phyloP scores from a whole-genome alignment of 2,888 invertebrate species.

The Tetragnatha montana region DNA sequence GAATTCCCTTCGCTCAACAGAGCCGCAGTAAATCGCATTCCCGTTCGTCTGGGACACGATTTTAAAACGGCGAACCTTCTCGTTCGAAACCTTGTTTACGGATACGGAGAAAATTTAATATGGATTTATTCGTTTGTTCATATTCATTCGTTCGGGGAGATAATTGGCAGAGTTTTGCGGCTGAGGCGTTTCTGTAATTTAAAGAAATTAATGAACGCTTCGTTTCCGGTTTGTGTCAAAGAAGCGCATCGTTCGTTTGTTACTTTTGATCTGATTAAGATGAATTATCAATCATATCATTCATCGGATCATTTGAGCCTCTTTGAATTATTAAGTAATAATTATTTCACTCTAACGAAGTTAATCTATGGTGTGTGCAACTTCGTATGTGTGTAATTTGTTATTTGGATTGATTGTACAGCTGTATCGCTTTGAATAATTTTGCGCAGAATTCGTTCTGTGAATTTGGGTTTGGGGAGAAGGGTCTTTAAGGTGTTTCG shows the following conservation, averaged over 20 bases:
- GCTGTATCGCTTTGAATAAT: neutral
- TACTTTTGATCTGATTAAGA: conserved; percentile 51
- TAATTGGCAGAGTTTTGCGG: conserved; percentile 42
- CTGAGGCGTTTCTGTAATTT: conserved; percentile 40
- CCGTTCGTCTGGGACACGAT: too few relatives aligned
- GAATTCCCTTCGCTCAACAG: too few relatives aligned
- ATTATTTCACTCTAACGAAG: conserved; percentile 43
- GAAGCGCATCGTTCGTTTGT: conserved; percentile 34
- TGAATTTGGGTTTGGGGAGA: too few relatives aligned
- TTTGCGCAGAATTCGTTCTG: neutral
- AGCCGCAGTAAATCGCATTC: too few relatives aligned
- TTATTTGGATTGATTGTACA: neutral
- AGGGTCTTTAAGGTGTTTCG: too few relatives aligned
- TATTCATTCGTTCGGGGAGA: conserved; percentile 9
- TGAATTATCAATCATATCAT: conserved; percentile 44
- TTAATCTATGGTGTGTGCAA: conserved; percentile 25
- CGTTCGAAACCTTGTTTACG: neutral
- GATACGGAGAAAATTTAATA: conserved; percentile 41
- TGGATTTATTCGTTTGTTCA: conserved; percentile 47
- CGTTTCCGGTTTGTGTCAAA: conserved; percentile 24
- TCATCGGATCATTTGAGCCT: conserved; percentile 36
- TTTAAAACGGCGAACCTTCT: neutral
- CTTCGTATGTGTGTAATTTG: conserved; percentile 16
- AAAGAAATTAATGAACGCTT: conserved; percentile 52
- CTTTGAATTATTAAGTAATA: conserved; percentile 43